A percentile compares a stretch with the other conserved stretches of the same genome.
Conservation (phyloP, 1,140 invertebrate genomes). For the Probaryconus sp. region DNA sequence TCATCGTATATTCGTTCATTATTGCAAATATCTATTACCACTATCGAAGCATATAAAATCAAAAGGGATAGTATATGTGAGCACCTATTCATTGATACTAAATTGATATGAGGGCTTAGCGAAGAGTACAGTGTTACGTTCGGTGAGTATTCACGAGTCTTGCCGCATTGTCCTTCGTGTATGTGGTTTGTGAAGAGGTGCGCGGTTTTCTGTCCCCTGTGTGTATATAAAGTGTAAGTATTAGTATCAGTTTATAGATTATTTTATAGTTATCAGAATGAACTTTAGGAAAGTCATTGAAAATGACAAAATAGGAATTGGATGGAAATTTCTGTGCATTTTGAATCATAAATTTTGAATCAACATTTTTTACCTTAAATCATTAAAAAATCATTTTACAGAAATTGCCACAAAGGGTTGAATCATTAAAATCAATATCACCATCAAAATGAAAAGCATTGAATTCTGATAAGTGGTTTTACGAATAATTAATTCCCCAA, state of each 20-base stretch:
- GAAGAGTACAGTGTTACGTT: constrained; percentile 18
- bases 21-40: constrained; percentile 36
- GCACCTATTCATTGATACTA: constrained; percentile 39
- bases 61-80: constrained; percentile 15
- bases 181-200: constrained; percentile 33
- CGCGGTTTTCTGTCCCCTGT: constrained; percentile 30
- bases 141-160: constrained; percentile 38
- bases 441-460: too few relatives aligned
- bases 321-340: too few relatives aligned
- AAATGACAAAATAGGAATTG: constrained; percentile 2
- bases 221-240: constrained; percentile 49
- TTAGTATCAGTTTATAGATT: constrained; percentile 44
- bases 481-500: constrained; percentile 11
- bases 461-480: background rate
- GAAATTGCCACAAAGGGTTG: too few relatives aligned
- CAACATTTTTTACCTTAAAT: too few relatives aligned
- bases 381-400: too few relatives aligned
- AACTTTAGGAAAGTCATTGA: constrained; percentile 9
- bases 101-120: constrained; percentile 40
- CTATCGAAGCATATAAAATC: constrained; percentile 48
- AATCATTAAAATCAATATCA: too few relatives aligned
- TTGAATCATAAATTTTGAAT: too few relatives aligned
- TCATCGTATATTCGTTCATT: constrained; percentile 27
- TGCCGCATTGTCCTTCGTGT: constrained; percentile 37
- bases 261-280: constrained; percentile 30